Evolutionary conservation across 2,888 invertebrate genomes (phyloP).

Genomic region (Drosophila tanythrix): DNA sequence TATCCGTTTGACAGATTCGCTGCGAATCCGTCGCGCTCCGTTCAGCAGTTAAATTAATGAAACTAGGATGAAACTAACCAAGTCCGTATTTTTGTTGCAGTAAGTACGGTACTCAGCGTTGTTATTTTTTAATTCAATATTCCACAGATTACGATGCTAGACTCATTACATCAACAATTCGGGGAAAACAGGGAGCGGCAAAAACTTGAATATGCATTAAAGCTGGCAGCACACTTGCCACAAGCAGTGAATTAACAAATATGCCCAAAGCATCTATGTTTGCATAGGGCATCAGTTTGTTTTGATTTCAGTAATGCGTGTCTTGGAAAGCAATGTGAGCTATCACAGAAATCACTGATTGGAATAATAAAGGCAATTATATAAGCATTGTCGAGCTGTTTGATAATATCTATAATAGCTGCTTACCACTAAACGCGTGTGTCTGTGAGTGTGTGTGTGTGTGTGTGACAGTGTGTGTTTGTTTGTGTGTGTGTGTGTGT

Average conservation of each 20-base stretch:
- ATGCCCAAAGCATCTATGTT: neutral
- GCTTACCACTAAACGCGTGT: constrained; percentile 1
- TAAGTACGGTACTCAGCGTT: neutral
- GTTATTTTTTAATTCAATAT: neutral
- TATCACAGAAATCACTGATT: neutral
- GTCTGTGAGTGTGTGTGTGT: constrained; percentile 2
- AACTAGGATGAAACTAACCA: neutral
- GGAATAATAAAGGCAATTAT: constrained; percentile 5
- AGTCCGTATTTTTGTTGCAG: neutral
- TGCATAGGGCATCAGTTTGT: neutral
- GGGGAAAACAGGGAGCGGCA: neutral
- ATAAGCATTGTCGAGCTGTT: constrained; percentile 6
- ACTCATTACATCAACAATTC: neutral
- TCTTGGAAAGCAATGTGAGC: neutral
- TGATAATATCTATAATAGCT: constrained; percentile 30
- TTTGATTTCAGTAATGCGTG: neutral
- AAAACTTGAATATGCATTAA: neutral
- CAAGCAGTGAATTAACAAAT: neutral
- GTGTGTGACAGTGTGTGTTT: constrained; percentile 4
- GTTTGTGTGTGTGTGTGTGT: neutral
- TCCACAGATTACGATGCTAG: neutral
- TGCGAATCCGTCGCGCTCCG: neutral
- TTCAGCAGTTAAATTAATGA: neutral
- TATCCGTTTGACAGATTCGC: neutral
- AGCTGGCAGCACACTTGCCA: neutral